Percentiles rank a stretch among this genome's conserved stretches.
These are phyloP conservation scores for Gallinago media DNA, from an alignment of 2,113 vertebrate genomes.

Conservation along the genomic window DNA sequence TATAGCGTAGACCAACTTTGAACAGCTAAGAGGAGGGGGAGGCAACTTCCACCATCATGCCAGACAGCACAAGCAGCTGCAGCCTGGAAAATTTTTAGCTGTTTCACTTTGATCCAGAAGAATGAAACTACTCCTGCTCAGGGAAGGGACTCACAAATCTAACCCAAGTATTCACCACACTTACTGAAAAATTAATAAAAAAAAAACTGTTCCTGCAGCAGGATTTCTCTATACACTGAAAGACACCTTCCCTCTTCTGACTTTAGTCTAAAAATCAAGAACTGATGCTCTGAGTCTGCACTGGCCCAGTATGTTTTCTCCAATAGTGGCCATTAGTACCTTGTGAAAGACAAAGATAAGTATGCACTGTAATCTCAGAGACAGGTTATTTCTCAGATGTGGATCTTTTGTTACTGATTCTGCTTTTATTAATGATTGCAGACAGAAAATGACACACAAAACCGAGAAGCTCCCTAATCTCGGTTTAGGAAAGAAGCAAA, in stretches of 20 bases:
- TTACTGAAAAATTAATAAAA: not conserved
- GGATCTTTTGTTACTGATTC: not conserved
- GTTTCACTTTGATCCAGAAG: not conserved
- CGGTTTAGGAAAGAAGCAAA: not conserved
- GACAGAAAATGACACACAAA: not conserved
- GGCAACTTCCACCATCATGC: not conserved
- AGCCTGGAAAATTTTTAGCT: not conserved
- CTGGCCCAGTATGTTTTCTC: not conserved
- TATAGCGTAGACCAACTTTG: not conserved
- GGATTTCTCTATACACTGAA: not conserved
- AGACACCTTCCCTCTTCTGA: not conserved
- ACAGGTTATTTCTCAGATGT: not conserved
- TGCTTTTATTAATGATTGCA: not conserved
- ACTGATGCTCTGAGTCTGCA: not conserved
- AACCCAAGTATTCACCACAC: accelerated
- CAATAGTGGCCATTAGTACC: not conserved
- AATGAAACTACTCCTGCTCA: not conserved
- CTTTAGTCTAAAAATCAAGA: not conserved
- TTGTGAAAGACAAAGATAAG: not conserved
- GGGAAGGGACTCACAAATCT: not conserved
- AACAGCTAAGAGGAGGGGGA: not conserved
- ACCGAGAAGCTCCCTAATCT: not conserved
- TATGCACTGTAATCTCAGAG: not conserved
- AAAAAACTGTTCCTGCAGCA: not conserved
- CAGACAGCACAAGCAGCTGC: not conserved